Conservation (phyloP, 2,888 invertebrate genomes). For the Tortricodes alternella region DNA sequence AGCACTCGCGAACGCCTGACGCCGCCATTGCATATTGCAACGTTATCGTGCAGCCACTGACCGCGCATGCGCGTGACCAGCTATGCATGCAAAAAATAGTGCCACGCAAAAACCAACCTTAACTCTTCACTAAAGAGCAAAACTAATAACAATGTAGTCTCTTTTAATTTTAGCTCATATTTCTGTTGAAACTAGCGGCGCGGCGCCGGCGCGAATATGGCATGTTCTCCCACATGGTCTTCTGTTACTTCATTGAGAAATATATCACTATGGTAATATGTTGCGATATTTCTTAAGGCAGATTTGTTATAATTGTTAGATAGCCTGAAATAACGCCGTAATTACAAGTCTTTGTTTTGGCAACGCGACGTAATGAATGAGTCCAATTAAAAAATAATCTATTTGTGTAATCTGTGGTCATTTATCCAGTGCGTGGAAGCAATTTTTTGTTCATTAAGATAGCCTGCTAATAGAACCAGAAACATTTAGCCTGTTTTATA, state of each 20-base stretch:
- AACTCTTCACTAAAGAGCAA: background rate
- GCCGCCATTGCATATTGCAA: constrained; percentile 10
- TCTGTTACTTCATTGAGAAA: constrained; percentile 17
- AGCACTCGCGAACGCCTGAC: constrained; percentile 11
- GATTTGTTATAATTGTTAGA: background rate
- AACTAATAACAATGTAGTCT: background rate
- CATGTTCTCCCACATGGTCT: constrained; percentile 26
- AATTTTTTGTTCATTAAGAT: too few relatives aligned
- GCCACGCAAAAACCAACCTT: constrained; percentile 12
- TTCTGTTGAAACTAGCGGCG: constrained; percentile 23
- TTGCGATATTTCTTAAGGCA: constrained; percentile 3
- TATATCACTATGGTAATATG: background rate
- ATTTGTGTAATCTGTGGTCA: background rate
- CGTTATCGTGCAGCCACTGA: constrained; percentile 28
- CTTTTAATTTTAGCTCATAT: constrained; percentile 25
- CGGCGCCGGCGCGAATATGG: background rate
- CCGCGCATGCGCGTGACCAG: constrained; percentile 26
- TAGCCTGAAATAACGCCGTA: background rate
- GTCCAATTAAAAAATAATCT: background rate
- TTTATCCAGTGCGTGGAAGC: too few relatives aligned
- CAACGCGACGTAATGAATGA: background rate
- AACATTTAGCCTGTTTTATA: too few relatives aligned
- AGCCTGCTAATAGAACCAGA: too few relatives aligned
- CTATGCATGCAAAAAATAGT: constrained; percentile 14
- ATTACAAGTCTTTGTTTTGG: constrained; percentile 4